A percentile compares a stretch with the other conserved stretches of the same genome.
phyloP scores from a whole-genome alignment of 2,113 vertebrate species.

The Alethe castanea region DNA sequence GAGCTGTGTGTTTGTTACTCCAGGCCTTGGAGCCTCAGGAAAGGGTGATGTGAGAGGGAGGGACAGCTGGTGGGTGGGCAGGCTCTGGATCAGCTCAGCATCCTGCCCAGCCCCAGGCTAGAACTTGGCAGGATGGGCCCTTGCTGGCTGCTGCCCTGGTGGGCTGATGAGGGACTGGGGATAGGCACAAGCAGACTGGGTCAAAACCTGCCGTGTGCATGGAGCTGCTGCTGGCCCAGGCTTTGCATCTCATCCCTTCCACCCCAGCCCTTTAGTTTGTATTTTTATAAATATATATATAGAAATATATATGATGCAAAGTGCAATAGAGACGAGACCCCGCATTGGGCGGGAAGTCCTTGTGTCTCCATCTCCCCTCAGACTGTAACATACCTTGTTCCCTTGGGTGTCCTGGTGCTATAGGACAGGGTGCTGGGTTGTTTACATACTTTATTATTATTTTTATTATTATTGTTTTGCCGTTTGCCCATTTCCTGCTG shows the following conservation, averaged over 20 bases:
- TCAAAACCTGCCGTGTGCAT: accelerated
- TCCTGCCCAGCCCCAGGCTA: not conserved
- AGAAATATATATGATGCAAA: slow-evolving; percentile 59
- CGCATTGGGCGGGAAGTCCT: not conserved
- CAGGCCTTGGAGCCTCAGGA: not conserved
- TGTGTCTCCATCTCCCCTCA: slow-evolving; percentile 52
- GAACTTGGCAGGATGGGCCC: not conserved
- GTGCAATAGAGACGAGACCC: slow-evolving; percentile 67
- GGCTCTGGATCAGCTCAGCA: not conserved
- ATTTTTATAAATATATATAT: slow-evolving; percentile 65
- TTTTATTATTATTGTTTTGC: not conserved
- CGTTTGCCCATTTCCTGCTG: not conserved
- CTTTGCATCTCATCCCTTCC: slow-evolving; percentile 24
- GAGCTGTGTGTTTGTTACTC: not conserved
- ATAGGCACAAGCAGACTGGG: not conserved
- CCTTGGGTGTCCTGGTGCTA: slow-evolving; percentile 1
- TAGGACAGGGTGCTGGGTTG: slow-evolving; percentile 10
- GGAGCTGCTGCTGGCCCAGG: not conserved
- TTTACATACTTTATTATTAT: not conserved
- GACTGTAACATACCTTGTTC: slow-evolving; percentile 24
- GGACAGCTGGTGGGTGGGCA: not conserved
- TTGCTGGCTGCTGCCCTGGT: not conserved
- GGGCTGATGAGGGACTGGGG: not conserved
- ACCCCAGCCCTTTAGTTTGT: slow-evolving; percentile 53
- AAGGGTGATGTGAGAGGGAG: not conserved